A percentile compares a stretch with the other conserved stretches of the same genome.
These are phyloP conservation scores for Ptyas mucosa DNA, from an alignment of 2,113 vertebrate species.

Conservation along the genomic window DNA sequence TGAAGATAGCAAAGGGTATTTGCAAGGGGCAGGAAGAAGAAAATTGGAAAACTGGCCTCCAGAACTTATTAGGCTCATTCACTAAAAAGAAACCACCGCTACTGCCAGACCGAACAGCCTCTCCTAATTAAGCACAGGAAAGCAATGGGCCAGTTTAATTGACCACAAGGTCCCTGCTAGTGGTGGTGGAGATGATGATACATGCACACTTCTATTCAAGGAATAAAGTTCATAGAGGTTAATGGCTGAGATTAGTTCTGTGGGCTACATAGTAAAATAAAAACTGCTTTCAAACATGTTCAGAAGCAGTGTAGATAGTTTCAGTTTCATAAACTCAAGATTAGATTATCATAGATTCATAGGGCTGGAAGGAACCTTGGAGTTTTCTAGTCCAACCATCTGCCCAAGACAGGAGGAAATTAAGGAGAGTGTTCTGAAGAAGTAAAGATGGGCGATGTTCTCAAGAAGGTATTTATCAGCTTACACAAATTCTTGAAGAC, in stretches of 20 bases:
- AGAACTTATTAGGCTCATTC: slow-evolving; percentile 57
- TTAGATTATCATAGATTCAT: neutral
- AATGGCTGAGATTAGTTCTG: slow-evolving; percentile 22
- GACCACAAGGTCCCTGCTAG: slow-evolving; percentile 52
- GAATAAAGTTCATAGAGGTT: slow-evolving; percentile 36
- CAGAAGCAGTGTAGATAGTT: slow-evolving; percentile 18
- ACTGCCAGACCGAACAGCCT: slow-evolving; percentile 56
- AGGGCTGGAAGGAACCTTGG: neutral
- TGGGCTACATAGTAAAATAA: neutral
- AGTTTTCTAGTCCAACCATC: neutral
- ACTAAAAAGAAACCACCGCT: slow-evolving; percentile 61
- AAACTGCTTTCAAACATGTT: neutral
- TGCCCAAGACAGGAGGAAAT: neutral
- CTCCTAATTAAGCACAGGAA: slow-evolving; percentile 60
- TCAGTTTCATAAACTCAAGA: neutral
- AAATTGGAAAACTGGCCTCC: slow-evolving; percentile 51
- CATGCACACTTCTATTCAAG: slow-evolving; percentile 28
- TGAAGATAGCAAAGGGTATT: slow-evolving; percentile 21
- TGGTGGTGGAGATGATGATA: slow-evolving; percentile 52
- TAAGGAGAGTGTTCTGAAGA: neutral
- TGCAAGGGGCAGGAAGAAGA: slow-evolving; percentile 16
- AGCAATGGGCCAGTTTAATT: slow-evolving; percentile 61
- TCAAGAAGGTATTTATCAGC: neutral
- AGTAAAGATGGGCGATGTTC: neutral
- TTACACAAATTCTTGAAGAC: neutral